Evolutionary conservation across 2,797 vertebrate species (phyloP).

Genomic region (Poeciliopsis turneri): DNA sequence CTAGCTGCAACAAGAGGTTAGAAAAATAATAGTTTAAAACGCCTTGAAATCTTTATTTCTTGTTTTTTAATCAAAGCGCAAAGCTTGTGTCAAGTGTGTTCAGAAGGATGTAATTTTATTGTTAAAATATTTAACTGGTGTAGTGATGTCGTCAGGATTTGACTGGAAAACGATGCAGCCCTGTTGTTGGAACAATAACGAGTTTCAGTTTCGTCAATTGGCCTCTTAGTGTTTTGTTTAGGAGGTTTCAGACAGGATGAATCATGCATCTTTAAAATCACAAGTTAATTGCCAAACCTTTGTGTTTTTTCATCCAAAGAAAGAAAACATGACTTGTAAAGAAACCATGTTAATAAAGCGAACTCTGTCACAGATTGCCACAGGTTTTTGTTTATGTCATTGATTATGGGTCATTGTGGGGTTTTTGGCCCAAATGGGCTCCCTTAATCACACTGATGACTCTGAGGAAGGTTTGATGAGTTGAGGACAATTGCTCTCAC

Average conservation of each 20-base stretch:
- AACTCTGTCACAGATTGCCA: constrained; percentile 13
- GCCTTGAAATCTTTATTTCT: background rate
- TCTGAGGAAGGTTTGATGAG: constrained; percentile 39
- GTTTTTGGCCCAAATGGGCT: constrained; percentile 33
- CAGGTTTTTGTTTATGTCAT: constrained; percentile 14
- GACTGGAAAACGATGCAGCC: background rate
- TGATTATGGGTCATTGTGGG: constrained; percentile 18
- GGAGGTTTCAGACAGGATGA: background rate
- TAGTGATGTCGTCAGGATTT: background rate
- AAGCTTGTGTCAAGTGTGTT: background rate
- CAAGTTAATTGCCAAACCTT: background rate
- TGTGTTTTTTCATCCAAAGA: constrained; percentile 18
- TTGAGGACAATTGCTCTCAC: constrained; percentile 47
- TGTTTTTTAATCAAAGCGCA: background rate
- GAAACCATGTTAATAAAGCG: constrained; percentile 21
- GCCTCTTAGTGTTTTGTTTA: too few species aligned
- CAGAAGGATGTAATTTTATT: background rate
- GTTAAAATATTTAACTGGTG: background rate
- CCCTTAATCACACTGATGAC: constrained; percentile 54
- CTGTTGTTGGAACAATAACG: background rate
- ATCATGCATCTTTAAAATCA: background rate
- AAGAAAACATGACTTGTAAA: background rate
- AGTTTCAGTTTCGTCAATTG: background rate
- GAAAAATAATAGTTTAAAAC: background rate
- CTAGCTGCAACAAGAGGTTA: background rate